Evolutionary conservation across 2,113 vertebrate species (phyloP), one percentile per base, ranked within the genome.

Genomic region (Gnathonemus echidnorhynchus): DNA sequence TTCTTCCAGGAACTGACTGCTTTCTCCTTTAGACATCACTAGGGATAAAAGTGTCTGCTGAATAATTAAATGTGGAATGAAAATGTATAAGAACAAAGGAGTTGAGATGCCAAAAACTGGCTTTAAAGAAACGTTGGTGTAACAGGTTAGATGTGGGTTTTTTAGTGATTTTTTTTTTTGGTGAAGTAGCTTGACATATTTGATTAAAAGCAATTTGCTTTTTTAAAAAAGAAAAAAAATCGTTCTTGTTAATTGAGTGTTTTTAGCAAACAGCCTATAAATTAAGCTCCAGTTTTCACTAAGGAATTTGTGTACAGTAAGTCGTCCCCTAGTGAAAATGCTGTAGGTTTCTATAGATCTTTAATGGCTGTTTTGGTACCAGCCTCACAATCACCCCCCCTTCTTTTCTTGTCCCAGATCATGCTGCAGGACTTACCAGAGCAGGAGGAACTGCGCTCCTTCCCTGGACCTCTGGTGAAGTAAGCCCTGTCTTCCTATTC

Each of bases 381-480:
- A 74, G 39, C 31, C 74, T 77, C 27, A 77, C 31, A 77, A 77
- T 77, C 4, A 1, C 27, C 74, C 31, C 31, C 1, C 3, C 6
- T n/a, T 56, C 3, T 46, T 39, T 52, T 86, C 91, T 92, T 9
- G 88, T 90, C 93, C 42, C 91, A 99, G 98, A 96, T 95, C 0
- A 95, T 99, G 93, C 92, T 99, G 90, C 98, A 99, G 91, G 97
- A 97, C 89, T 96, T 95, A 19, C 89, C 94, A 0, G 98, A 98
- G 90, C 98, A 99, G 93, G 95, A 97, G 90, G 97, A 99, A 91
- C 94, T 99, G 91, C 96, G 97, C 85, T 77, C 94, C 0, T 99
- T 99, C 92, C 98, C 98, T 0, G 98, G 98, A 35, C 98, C 98
- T 9, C 96, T 99, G 17, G 95, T 97, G 80, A 99, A 97, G 98